These are phyloP conservation scores for Ectemnius cavifrons DNA, from an alignment of 2,888 invertebrate species.

Conservation along the genomic window DNA sequence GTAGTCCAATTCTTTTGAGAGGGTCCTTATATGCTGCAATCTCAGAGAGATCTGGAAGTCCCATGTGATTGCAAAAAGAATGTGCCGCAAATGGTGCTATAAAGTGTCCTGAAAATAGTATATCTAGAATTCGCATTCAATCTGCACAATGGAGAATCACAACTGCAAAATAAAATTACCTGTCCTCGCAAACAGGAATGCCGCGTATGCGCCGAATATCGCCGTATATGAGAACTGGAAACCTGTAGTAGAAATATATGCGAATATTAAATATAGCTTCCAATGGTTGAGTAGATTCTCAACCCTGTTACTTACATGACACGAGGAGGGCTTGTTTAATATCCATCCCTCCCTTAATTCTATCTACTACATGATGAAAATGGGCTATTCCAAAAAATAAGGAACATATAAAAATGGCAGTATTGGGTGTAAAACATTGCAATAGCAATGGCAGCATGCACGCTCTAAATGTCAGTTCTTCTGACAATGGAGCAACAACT, in stretches of 20 bases:
- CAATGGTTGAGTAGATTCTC: slow-evolving; percentile 40
- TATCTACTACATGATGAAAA: slow-evolving; percentile 93
- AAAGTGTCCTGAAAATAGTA: slow-evolving; percentile 85
- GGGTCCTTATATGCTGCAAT: slow-evolving; percentile 81
- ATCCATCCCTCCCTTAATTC: slow-evolving; percentile 85
- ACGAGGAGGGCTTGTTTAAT: slow-evolving; percentile 85
- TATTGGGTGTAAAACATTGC: slow-evolving; percentile 87
- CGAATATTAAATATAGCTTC: not conserved
- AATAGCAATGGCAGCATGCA: slow-evolving; percentile 95
- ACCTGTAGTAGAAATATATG: slow-evolving; percentile 78
- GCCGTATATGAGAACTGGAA: slow-evolving; percentile 96
- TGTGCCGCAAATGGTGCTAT: slow-evolving; percentile 93
- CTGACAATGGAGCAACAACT: slow-evolving; percentile 94
- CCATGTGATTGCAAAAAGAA: slow-evolving; percentile 98
- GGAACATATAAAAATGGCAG: slow-evolving; percentile 91
- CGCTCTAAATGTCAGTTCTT: slow-evolving; percentile 96
- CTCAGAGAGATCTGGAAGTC: slow-evolving; percentile 92
- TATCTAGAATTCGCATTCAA: slow-evolving; percentile 17
- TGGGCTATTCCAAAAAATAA: slow-evolving; percentile 97
- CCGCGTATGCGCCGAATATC: slow-evolving; percentile 95
- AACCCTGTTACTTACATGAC: slow-evolving; percentile 82
- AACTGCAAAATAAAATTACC: slow-evolving; percentile 78
- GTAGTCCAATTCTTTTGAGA: slow-evolving; percentile 82
- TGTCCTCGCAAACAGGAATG: slow-evolving; percentile 93
- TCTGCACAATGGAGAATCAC: not conserved